Evolutionary conservation across 2,113 vertebrate species (phyloP), one percentile per base, ranked within the genome.

Genomic region (Passer domesticus): DNA sequence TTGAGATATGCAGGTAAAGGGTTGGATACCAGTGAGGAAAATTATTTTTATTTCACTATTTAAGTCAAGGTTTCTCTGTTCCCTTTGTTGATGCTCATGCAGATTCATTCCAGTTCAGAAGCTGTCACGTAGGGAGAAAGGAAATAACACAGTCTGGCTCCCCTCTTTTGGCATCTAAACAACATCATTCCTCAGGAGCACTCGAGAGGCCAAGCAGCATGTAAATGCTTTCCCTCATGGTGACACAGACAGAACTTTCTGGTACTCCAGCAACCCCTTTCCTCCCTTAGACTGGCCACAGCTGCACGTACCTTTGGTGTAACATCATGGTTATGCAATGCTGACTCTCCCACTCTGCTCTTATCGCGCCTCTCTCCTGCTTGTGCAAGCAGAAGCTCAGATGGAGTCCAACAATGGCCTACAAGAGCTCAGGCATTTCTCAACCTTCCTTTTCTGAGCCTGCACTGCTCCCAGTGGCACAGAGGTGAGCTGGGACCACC

Each of bases 81-180:
- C 31, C 64, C 79, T 68, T 13, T 67, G 50, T 53, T 84, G 88
- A 90, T 75, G 92, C 31, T 41, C 52, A 87, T 75, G 69, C 35
- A 74, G 60, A 94, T 70, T 84, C 56, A 76, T 70, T 90, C 76
- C 69, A 46, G 47, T 75, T 84, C 80, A 87, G 85, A 96, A 90
- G 83, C 88, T 3, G 53, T 92, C 90, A 94, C 0, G 2, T 23
- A 89, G 49, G 17, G 83, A 94, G 44, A 89, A 92, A 96, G 88
- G 66, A 95, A 97, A 31, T 69, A 96, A 95, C 82, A 95, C 43
- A 87, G 67, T 93, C 92, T 91, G 93, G 52, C 90, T 97, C 80
- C 41, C 24, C 24, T 90, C 64, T 82, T 94, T 56, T 90, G 86
- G 85, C 92, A 94, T 75, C 44, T 64, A 68, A 95, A 93, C 85